phyloP scores from a whole-genome alignment of 2,888 invertebrate genomes.

The Hypomecis atomaria region DNA sequence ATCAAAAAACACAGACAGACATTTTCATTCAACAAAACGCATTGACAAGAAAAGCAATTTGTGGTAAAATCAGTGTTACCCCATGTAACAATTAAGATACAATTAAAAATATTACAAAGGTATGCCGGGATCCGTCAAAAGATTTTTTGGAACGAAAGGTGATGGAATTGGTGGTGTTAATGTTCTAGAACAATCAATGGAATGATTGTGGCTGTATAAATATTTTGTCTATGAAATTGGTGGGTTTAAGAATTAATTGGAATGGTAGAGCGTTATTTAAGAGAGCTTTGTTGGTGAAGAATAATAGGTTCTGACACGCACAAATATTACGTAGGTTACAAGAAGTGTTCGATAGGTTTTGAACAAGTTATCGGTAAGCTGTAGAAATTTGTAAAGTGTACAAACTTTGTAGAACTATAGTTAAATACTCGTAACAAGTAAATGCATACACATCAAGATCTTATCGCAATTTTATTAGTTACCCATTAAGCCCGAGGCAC shows the following conservation, averaged over 20 bases:
- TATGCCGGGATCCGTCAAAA: slow-evolving; percentile 25
- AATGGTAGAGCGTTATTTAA: slow-evolving; percentile 10
- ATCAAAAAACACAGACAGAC: background rate
- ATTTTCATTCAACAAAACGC: slow-evolving; percentile 21
- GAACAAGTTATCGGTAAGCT: too few species aligned
- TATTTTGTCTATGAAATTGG: slow-evolving; percentile 54
- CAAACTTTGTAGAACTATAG: too few species aligned
- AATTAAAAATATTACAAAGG: slow-evolving; percentile 33
- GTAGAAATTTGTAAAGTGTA: too few species aligned
- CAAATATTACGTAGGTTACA: background rate
- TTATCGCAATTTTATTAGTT: too few species aligned
- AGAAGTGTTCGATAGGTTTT: too few species aligned
- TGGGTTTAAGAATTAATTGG: slow-evolving; percentile 36
- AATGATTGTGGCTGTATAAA: slow-evolving; percentile 47
- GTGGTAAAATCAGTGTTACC: slow-evolving; percentile 8
- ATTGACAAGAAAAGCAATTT: slow-evolving; percentile 16
- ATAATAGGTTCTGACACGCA: slow-evolving; percentile 18
- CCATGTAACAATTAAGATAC: slow-evolving; percentile 27
- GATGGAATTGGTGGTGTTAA: slow-evolving; percentile 23
- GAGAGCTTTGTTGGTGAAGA: slow-evolving; percentile 28
- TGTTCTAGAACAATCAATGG: slow-evolving; percentile 32
- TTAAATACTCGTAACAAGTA: too few species aligned
- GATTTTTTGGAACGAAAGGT: slow-evolving; percentile 32
- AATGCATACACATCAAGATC: too few species aligned
- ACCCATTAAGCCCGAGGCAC: too few species aligned